Evolutionary conservation across 2,113 vertebrate species (phyloP), one percentile per base, ranked within the genome.

Genomic region (Thinocorus orbignyianus): DNA sequence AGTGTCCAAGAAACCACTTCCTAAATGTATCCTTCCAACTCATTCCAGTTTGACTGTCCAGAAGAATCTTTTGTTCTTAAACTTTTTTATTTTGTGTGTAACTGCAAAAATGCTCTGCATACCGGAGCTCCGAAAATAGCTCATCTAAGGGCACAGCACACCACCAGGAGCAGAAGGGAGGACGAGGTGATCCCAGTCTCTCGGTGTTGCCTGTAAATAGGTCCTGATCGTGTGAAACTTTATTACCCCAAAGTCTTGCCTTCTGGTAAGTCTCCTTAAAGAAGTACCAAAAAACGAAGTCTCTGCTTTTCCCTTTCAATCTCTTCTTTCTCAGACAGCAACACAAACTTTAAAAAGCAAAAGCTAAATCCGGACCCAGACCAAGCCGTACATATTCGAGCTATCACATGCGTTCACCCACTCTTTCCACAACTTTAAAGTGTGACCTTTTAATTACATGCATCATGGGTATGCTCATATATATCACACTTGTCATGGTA

Each of bases 1-100:
- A 98, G 95, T 80, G 92, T 90, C 62, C 86, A 93, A 94, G 88
- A 95, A 94, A 94, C 95, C 90, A 96, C 92, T 97, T 98, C 96
- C 96, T 97, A 90, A 94, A 94, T 78, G 89, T 90, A 80, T 84
- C 93, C 91, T 96, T 96, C 94, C 69, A 91, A 85, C 35, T 90
- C 88, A 24, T 86, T 95, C 95, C 88, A 74, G 73, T 93, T 94
- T 92, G 93, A 95, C 81, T 96, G 60, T 97, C 94, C 96, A 96
- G 88, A 86, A 24, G 33, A 71, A 86, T 69, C 89, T 93, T 93
- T 94, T 94, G 86, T 96, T 96, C 78, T 44, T 58, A 83, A 71
- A 82, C 90, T 54, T 81, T 57, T 93, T 88, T 85, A 94, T 49
- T 88, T 86, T 65, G 39, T 82, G 42, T 52, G 28, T 30, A 72